Base-by-base conservation (phyloP, 2,888 invertebrate genomes). In the Cryptosula pallasiana region DNA sequence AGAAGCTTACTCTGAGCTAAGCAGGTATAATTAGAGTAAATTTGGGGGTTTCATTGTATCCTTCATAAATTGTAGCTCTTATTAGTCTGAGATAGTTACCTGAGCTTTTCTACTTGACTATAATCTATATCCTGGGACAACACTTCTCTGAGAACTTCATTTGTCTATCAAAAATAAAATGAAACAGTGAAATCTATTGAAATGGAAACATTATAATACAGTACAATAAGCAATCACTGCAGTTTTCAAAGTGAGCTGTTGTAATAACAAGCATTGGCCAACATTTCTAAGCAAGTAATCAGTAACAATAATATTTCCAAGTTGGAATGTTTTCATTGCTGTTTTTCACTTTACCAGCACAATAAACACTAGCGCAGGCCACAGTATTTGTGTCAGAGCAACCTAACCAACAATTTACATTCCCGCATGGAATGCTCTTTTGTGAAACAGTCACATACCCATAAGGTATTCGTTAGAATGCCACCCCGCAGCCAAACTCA, bases 281-380 rank as follows among this genome's bases (percentile, higher is more conserved):
- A 32, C 25, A 16, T 57, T 16, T 23, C n/a, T n/a, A 57, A 25
- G 5, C 63, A 63, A 63, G 25, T 32, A 63, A 63, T 63, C 63
- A 63, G 63, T 27, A 63, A 63, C 27, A 27, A 63, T 25, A 63
- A 63, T 32, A 63, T 25, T 3, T 13, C 9, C 20, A 20, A 20
- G 45, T 20, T 16, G 27, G 29, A 32, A 63, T 63, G 63, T 63
- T 63, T 63, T 32, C 3, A 34, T 32, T 63, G 63, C 27, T 27
- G 25, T 63, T 63, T 63, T 63, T 27, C 63, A 63, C 32, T 25
- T 45, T 29, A 25, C 63, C 63, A 63, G 32, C 63, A 63, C n/a
- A 63, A 63, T 32, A 63, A 63, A 63, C 63, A 63, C 23, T 5
- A 55, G 55, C n/a, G n/a, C n/a, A n/a, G n/a, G n/a, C n/a, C n/a